A percentile compares a stretch with the other conserved stretches of the same genome.
Evolutionary conservation across 1,140 invertebrate species (phyloP).

Genomic region (Magallana angulata): DNA sequence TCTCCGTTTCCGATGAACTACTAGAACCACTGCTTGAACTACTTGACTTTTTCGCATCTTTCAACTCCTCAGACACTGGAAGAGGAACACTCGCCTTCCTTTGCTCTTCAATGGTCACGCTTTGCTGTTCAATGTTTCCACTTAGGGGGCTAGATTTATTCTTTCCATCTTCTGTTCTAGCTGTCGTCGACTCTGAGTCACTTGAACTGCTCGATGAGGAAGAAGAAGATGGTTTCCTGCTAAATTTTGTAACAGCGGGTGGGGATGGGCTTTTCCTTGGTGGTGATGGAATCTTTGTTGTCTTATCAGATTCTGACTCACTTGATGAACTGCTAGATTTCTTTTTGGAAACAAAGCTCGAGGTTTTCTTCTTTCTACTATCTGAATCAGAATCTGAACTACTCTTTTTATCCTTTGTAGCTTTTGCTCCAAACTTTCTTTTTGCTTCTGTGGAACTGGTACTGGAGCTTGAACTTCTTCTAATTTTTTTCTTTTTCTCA

Average conservation of each 20-base stretch:
- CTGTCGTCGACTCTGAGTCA: conserved; percentile 46
- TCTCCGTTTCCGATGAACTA: conserved; percentile 53
- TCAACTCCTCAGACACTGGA: too few species aligned
- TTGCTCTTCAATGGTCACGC: background rate
- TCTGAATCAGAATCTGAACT: background rate
- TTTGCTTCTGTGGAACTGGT: conserved; percentile 9
- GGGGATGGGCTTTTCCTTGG: conserved; percentile 14
- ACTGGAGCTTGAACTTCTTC: conserved; percentile 33
- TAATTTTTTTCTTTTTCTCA: conserved; percentile 4
- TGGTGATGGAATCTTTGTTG: background rate
- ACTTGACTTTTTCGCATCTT: background rate
- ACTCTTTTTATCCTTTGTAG: background rate
- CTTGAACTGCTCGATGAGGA: conserved; percentile 42
- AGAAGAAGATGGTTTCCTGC: conserved; percentile 11
- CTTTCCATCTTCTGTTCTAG: background rate
- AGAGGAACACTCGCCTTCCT: background rate
- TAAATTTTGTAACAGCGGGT: background rate
- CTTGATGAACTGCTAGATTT: background rate
- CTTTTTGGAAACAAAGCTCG: background rate
- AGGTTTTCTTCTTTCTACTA: background rate
- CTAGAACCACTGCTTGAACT: conserved; percentile 45
- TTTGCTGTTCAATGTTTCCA: background rate
- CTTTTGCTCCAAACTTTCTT: background rate
- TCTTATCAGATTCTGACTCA: background rate
- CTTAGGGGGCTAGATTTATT: background rate